Percentiles rank a stretch among this genome's conserved stretches.
Conservation (phyloP, 2,888 invertebrate genomes). For the Plebejus melissa region DNA sequence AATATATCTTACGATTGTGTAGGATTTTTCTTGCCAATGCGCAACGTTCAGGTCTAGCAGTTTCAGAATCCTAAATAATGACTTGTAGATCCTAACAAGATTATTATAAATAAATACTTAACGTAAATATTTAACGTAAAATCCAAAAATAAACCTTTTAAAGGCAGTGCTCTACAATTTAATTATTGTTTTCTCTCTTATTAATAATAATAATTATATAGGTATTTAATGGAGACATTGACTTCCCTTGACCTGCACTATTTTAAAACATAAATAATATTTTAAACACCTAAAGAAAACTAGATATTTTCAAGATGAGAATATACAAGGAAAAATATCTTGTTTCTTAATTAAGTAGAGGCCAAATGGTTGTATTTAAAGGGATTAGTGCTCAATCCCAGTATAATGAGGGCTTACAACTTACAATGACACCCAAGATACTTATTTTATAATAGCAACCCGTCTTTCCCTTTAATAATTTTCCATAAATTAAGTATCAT, state of each 20-base stretch:
- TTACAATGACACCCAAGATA: neutral
- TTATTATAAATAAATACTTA: neutral
- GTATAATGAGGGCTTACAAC: neutral
- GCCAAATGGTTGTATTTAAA: neutral
- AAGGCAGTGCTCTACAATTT: no score
- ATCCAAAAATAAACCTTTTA: neutral
- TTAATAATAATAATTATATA: neutral
- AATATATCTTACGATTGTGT: neutral
- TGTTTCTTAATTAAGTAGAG: neutral
- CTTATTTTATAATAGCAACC: neutral
- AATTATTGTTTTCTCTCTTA: no score
- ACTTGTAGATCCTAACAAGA: neutral
- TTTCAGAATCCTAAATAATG: neutral
- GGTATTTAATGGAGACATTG: no score
- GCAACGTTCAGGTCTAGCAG: neutral
- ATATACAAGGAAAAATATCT: neutral
- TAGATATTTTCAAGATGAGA: neutral
- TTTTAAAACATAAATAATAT: no score
- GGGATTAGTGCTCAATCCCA: slow-evolving; percentile 6
- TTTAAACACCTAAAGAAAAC: neutral
- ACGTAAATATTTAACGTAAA: neutral
- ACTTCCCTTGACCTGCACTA: neutral
- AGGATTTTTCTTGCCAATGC: neutral
- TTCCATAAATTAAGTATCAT: neutral
- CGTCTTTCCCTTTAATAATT: neutral